These are phyloP conservation scores for Anableps anableps DNA, from an alignment of 2,797 vertebrate genomes.

Conservation along the genomic window DNA sequence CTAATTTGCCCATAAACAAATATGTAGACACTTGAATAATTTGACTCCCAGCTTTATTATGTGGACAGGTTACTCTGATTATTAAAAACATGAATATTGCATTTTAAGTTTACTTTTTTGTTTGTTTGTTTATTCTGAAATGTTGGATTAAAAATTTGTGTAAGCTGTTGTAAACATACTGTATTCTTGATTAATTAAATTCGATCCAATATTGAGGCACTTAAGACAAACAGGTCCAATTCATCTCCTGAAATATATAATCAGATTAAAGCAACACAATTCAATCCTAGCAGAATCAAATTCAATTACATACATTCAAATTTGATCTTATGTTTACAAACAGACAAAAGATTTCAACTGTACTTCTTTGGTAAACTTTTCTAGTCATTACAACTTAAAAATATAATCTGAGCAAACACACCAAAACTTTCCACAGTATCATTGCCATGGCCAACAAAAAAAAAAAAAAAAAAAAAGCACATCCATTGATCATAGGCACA, in stretches of 20 bases:
- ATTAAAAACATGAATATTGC: background rate
- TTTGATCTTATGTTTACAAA: background rate
- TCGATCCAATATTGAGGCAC: background rate
- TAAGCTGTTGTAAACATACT: background rate
- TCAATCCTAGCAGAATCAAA: background rate
- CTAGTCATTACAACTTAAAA: constrained; percentile 14
- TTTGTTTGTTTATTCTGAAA: background rate
- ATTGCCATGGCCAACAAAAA: constrained; percentile 51
- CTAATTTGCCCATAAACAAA: background rate
- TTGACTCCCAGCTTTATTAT: background rate
- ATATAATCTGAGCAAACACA: constrained; percentile 45
- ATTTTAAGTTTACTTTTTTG: background rate
- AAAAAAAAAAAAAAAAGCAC: constrained; percentile 34
- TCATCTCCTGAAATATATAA: background rate
- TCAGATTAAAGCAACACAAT: background rate
- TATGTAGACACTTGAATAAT: background rate
- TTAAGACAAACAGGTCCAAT: background rate
- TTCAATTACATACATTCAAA: background rate
- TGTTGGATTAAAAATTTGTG: background rate
- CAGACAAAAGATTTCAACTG: background rate
- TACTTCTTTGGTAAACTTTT: too few relatives aligned
- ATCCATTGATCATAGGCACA: constrained; percentile 72
- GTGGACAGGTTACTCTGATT: background rate
- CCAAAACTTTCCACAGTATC: constrained; percentile 26
- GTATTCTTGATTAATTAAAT: background rate